Conservation (phyloP, 1,140 invertebrate genomes). For the Cotesia vestalis region DNA sequence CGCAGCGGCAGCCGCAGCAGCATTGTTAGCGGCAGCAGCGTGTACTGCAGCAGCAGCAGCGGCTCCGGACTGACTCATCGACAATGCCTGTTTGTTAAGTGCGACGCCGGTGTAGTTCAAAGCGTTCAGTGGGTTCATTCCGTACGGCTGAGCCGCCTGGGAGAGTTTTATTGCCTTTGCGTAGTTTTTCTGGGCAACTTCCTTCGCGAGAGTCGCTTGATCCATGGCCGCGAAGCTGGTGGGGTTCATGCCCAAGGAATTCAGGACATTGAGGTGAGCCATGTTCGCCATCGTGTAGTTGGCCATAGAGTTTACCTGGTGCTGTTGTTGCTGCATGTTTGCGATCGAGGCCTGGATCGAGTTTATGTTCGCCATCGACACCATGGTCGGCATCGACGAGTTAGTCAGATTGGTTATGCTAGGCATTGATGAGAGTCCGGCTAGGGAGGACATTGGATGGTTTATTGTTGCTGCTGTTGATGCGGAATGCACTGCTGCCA, state of each 20-base stretch:
- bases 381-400: conserved; percentile 51
- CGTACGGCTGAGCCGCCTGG: conserved; percentile 62
- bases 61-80: conserved; percentile 53
- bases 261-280: conserved; percentile 57
- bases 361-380: conserved; percentile 45
- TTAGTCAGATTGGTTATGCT: conserved; percentile 36
- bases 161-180: conserved; percentile 74
- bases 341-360: conserved; percentile 48
- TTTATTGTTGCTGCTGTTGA: conserved; percentile 48
- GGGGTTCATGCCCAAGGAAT: conserved; percentile 54
- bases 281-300: conserved; percentile 57
- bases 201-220: conserved; percentile 74
- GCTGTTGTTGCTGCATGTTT: conserved; percentile 34
- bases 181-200: conserved; percentile 81
- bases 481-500: conserved; percentile 45
- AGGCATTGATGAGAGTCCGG: conserved; percentile 51
- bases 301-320: conserved; percentile 42
- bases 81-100: conserved; percentile 72
- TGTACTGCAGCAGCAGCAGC: conserved; percentile 49
- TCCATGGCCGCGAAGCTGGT: conserved; percentile 58
- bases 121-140: conserved; percentile 68
- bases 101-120: conserved; percentile 82
- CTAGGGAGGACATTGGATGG: conserved; percentile 48
- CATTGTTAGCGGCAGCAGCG: conserved; percentile 56
- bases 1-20: conserved; percentile 43